Conservation (phyloP, 2,113 vertebrate genomes). For the Seriola aureovittata region DNA sequence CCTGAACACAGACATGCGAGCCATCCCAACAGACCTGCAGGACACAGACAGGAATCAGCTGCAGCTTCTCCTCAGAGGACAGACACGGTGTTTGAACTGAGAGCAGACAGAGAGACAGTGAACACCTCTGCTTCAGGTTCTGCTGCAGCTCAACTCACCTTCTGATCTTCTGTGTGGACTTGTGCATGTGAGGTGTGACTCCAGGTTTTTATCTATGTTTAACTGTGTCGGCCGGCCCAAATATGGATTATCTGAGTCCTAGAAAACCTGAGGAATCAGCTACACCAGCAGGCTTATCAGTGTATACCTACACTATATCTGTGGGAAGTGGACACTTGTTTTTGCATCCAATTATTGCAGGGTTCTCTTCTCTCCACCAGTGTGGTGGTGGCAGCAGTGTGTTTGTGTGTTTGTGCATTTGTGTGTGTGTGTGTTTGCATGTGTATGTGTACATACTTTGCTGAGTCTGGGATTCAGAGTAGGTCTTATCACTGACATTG, state of each 20-base stretch:
- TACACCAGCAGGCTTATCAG: slow-evolving; percentile 5
- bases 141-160: slow-evolving; percentile 18
- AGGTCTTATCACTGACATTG: background rate
- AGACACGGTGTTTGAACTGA: background rate
- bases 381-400: no score
- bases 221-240: background rate
- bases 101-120: background rate
- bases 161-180: slow-evolving; percentile 10
- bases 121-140: background rate
- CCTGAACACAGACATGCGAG: slow-evolving; percentile 34
- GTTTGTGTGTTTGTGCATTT: no score
- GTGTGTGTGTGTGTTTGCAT: background rate
- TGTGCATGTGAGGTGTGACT: background rate
- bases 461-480: background rate
- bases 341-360: no score
- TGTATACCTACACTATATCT: no score
- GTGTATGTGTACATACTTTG: background rate
- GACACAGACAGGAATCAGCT: slow-evolving; percentile 11
- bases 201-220: slow-evolving; percentile 7
- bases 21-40: slow-evolving; percentile 46
- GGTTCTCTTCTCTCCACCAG: no score
- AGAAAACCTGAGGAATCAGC: background rate
- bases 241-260: slow-evolving; percentile 1
- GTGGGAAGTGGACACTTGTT: no score
- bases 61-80: background rate